Base-by-base conservation (phyloP, 2,888 invertebrate species). In the Protula sp. region DNA sequence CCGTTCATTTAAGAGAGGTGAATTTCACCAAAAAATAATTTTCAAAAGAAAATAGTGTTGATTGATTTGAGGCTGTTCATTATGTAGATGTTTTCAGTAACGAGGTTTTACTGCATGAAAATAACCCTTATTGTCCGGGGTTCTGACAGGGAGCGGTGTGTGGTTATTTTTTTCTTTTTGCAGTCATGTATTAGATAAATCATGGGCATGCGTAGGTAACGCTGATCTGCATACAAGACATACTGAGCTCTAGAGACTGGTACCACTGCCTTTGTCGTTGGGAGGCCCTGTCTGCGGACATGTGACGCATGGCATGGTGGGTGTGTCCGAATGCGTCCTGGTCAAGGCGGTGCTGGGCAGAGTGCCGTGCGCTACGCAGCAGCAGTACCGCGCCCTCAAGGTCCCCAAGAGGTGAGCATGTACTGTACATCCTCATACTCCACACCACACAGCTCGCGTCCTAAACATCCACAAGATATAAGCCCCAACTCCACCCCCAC, bases 241-340 rank as follows among this genome's bases (percentile, higher is more conserved):
- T n/a, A n/a, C 86, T 89, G 85, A 85, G 71, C 28, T 69, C 62
- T 72, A 84, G 94, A 54, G 92, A 97, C 72, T 86, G 86, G 85
- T 75, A 82, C 66, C 76, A 80, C 60, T 85, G 80, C 70, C 83
- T 93, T 47, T 87, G 89, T 65, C 76, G 94, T 47, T 95, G 92
- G 91, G 90, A 91, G 72, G 85, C 86, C 56, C 82, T 97, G 28
- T 86, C 89, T 1, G 85, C 87, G 60, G 88, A 88, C 61, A 89
- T 90, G 87, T 88, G 88, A 73, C 86, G 89, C 73, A 94, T 98
- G 2, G 95, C 91, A 81, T 94, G 24, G 77, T 98, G 24, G 97
- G 97, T 0, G 87, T 95, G 1, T 87, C 88, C 75, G 94, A 95
- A 76, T 86, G 88, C 48, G 93, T 91, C 80, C 85, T 98, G 28